These are phyloP conservation scores for Cotesia typhae DNA, from an alignment of 1,140 invertebrate species.

Conservation along the genomic window DNA sequence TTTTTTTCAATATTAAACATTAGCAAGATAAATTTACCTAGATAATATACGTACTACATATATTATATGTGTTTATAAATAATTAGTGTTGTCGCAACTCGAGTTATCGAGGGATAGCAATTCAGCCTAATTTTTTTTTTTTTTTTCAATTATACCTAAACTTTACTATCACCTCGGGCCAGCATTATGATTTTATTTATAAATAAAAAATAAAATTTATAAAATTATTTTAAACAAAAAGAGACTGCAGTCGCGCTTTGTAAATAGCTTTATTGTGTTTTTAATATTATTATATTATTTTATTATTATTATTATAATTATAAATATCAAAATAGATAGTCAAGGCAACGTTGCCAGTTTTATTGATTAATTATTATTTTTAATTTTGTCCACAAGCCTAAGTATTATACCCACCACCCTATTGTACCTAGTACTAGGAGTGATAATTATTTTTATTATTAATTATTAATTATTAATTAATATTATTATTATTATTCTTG, in stretches of 20 bases:
- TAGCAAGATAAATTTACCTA: slow-evolving; percentile 17
- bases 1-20: slow-evolving; percentile 15
- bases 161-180: not conserved
- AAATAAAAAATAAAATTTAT: not conserved
- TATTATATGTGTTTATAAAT: not conserved
- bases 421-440: slow-evolving; percentile 59
- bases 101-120: slow-evolving; percentile 32
- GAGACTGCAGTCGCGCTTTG: slow-evolving; percentile 62
- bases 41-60: not conserved
- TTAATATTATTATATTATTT: slow-evolving; percentile 59
- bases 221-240: slow-evolving; percentile 40
- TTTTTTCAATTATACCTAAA: slow-evolving; percentile 11
- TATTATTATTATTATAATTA: slow-evolving; percentile 48
- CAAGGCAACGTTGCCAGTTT: not conserved
- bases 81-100: slow-evolving; percentile 31
- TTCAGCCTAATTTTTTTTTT: slow-evolving; percentile 21
- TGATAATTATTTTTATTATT: slow-evolving; percentile 58
- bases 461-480: slow-evolving; percentile 38
- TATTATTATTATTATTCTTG: slow-evolving; percentile 19
- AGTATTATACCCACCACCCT: slow-evolving; percentile 39
- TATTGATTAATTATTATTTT: slow-evolving; percentile 33
- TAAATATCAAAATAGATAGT: slow-evolving; percentile 47
- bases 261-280: slow-evolving; percentile 62
- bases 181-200: not conserved
- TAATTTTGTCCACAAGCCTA: slow-evolving; percentile 13